Conservation (phyloP, 2,113 vertebrate genomes). For the Catagonus wagneri region DNA sequence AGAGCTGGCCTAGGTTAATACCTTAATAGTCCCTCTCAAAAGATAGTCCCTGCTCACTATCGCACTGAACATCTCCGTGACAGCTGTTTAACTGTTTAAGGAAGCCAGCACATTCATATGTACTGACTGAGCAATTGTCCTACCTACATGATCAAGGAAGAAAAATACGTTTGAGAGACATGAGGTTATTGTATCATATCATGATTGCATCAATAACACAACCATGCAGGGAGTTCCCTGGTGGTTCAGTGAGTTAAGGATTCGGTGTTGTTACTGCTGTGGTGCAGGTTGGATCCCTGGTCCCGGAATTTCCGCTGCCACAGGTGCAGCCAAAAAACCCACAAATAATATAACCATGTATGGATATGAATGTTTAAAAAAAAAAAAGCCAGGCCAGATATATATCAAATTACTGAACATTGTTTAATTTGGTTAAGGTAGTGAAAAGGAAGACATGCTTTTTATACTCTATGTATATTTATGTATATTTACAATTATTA, state of each 20-base stretch:
- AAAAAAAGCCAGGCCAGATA: not conserved
- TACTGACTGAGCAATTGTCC: not conserved
- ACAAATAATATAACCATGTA: not conserved
- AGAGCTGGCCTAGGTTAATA: not conserved
- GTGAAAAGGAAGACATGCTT: not conserved
- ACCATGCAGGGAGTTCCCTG: not conserved
- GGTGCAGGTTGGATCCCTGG: too few species aligned
- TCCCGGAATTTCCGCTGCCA: too few species aligned
- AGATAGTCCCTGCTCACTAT: not conserved
- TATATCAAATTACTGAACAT: not conserved
- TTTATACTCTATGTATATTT: not conserved
- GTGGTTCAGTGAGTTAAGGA: too few species aligned
- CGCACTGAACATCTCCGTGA: not conserved
- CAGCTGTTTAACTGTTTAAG: not conserved
- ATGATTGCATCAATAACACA: not conserved
- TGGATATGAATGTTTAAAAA: slow-evolving; percentile 32
- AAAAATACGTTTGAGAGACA: not conserved
- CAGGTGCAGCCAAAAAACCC: too few species aligned
- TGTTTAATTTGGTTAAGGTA: not conserved
- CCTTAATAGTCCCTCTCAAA: not conserved
- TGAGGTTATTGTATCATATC: not conserved
- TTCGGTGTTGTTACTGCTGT: too few species aligned
- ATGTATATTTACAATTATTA: not conserved
- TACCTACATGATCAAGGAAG: not conserved
- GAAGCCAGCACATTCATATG: not conserved